Conservation (phyloP, 1,140 invertebrate genomes). For the Aphelinus atriplicis region DNA sequence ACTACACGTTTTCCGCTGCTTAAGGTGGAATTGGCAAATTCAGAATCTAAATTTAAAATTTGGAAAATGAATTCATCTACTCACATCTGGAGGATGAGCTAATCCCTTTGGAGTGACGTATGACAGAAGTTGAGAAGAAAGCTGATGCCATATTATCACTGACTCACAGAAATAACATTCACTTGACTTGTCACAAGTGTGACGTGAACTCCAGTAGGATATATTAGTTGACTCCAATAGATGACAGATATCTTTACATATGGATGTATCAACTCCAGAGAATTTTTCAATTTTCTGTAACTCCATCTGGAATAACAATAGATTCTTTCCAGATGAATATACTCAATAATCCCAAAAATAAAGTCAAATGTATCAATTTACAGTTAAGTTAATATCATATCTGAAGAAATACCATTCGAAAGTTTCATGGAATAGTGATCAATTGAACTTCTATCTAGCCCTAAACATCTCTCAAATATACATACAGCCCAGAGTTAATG, state of each 20-base stretch:
- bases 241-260: slow-evolving; percentile 80
- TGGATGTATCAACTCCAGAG: slow-evolving; percentile 79
- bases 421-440: not conserved
- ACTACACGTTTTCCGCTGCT: too few relatives aligned
- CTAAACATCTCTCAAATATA: too few relatives aligned
- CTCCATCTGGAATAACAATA: slow-evolving; percentile 76
- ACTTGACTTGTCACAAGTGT: slow-evolving; percentile 72
- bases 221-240: slow-evolving; percentile 86
- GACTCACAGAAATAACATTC: slow-evolving; percentile 94
- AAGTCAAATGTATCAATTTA: not conserved
- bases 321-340: not conserved
- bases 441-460: too few relatives aligned
- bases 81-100: slow-evolving; percentile 81
- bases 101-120: slow-evolving; percentile 81
- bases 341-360: not conserved
- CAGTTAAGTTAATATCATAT: not conserved
- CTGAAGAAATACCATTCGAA: not conserved
- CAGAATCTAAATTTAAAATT: too few relatives aligned
- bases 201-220: slow-evolving; percentile 77
- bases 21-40: too few relatives aligned
- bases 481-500: too few relatives aligned
- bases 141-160: slow-evolving; percentile 92
- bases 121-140: slow-evolving; percentile 82
- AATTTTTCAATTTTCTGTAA: slow-evolving; percentile 90
- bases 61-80: slow-evolving; percentile 42